Evolutionary conservation across 1,140 invertebrate species (phyloP).

Genomic region (Probaryconus sp.): DNA sequence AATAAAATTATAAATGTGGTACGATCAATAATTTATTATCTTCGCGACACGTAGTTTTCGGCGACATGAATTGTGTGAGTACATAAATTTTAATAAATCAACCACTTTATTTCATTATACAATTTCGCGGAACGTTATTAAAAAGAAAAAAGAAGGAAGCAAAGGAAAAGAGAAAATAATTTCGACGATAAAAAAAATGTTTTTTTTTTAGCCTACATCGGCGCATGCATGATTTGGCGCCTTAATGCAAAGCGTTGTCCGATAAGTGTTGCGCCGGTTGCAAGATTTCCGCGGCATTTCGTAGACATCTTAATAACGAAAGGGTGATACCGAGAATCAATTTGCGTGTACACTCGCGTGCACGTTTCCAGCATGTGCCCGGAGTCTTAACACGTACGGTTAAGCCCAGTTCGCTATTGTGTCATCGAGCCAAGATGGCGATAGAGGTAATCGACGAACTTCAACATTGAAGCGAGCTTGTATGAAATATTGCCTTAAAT

Average conservation of each 20-base stretch:
- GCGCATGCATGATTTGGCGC: slow-evolving; percentile 15
- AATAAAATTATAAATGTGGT: too few species aligned
- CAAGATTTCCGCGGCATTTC: slow-evolving; percentile 21
- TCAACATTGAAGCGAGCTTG: slow-evolving; percentile 9
- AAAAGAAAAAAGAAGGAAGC: too few species aligned
- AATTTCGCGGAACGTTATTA: too few species aligned
- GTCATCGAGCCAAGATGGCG: slow-evolving; percentile 41
- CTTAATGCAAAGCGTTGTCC: slow-evolving; percentile 11
- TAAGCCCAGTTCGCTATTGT: slow-evolving; percentile 25
- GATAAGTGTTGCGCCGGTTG: slow-evolving; percentile 16
- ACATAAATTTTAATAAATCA: too few species aligned
- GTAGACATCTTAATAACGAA: slow-evolving; percentile 22
- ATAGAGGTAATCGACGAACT: slow-evolving; percentile 52
- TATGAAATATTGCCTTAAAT: slow-evolving; percentile 42
- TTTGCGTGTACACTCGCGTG: slow-evolving; percentile 54
- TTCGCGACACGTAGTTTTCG: too few species aligned
- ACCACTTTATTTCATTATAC: too few species aligned
- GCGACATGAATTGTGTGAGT: too few species aligned
- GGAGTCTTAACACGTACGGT: slow-evolving; percentile 20
- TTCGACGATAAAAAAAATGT: neutral
- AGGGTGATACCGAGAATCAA: slow-evolving; percentile 57
- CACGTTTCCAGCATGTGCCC: slow-evolving; percentile 24
- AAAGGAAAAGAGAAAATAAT: neutral
- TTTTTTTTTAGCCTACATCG: slow-evolving; percentile 6
- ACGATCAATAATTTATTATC: too few species aligned